phyloP scores from a whole-genome alignment of 2,113 vertebrate genomes.

The Oriolus oriolus region DNA sequence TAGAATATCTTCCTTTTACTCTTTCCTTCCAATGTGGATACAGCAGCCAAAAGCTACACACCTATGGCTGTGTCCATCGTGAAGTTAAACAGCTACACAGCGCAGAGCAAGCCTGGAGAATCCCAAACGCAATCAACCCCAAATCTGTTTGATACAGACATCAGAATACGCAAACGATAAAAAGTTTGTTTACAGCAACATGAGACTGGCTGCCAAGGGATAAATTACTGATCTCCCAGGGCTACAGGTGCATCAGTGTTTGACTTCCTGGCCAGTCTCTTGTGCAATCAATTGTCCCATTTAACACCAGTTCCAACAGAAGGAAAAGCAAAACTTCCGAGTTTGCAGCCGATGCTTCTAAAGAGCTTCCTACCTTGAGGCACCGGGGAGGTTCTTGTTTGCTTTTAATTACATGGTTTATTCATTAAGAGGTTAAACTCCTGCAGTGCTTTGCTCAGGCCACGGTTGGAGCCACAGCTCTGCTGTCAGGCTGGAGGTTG shows the following conservation, averaged over 20 bases:
- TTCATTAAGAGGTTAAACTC: neutral
- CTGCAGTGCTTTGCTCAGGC: neutral
- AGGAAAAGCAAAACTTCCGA: neutral
- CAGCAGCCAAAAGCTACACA: neutral
- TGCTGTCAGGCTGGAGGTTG: conserved; percentile 77
- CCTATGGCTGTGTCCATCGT: neutral
- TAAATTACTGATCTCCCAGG: neutral
- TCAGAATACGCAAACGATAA: neutral
- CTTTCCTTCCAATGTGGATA: neutral
- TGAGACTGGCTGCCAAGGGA: neutral
- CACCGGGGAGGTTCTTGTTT: neutral
- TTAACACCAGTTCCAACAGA: neutral
- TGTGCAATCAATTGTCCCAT: neutral
- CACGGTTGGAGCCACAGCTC: neutral
- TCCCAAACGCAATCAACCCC: neutral
- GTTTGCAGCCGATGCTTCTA: neutral
- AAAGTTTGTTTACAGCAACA: neutral
- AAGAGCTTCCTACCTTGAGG: neutral
- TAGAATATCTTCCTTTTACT: neutral
- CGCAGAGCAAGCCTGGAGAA: neutral
- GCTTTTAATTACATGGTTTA: neutral
- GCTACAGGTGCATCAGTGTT: neutral
- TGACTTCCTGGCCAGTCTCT: neutral
- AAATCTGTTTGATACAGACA: neutral
- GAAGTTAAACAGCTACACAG: neutral